Base-by-base conservation (phyloP, 2,113 vertebrate genomes). In the Nesogale talazaci region DNA sequence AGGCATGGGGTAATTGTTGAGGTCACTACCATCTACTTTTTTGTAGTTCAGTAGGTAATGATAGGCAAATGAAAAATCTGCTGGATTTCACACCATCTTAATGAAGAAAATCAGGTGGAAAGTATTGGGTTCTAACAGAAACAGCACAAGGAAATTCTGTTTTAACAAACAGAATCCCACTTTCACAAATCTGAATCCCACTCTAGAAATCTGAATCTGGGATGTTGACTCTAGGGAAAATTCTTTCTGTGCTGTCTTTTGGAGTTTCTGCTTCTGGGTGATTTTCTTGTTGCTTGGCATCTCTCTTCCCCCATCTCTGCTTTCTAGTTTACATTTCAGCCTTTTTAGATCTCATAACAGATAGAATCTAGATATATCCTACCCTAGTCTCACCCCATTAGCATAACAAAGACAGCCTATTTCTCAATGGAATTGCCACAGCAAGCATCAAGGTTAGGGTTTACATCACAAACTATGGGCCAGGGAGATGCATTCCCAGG, bases 51-150 rank as follows among this genome's bases (percentile, higher is more conserved):
- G 11, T 20, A 95, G 46, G 72, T 29, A 92, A 72, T 6, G n/a
- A 34, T 70, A n/a, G 38, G 29, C 19, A 89, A 94, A 84, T 4
- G 67, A 90, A 82, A 67, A 34, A 72, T 25, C 25, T 0, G 20
- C 82, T 56, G 23, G 59, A 34, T 94, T 79, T 59, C 59, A 52
- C 80, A 82, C 27, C 6, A 23, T 86, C 31, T 88, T 82, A 90
- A 77, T 81, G 77, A 90, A 93, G 63, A 94, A 75, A 82, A 84
- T 46, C 36, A 75, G 72, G 74, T 83, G 31, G 81, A 81, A 89
- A 3, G 29, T 10, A 7, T 31, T 31, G 29, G 31, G 65, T 67
- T 67, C 29, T 67, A 67, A 31, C 65, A 67, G 29, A 31, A 31
- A 31, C 31, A 31, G 10, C 4, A 15, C 65, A 31, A 63, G 65